Base-by-base conservation (phyloP, 2,797 vertebrate genomes). In the Sparus aurata region DNA sequence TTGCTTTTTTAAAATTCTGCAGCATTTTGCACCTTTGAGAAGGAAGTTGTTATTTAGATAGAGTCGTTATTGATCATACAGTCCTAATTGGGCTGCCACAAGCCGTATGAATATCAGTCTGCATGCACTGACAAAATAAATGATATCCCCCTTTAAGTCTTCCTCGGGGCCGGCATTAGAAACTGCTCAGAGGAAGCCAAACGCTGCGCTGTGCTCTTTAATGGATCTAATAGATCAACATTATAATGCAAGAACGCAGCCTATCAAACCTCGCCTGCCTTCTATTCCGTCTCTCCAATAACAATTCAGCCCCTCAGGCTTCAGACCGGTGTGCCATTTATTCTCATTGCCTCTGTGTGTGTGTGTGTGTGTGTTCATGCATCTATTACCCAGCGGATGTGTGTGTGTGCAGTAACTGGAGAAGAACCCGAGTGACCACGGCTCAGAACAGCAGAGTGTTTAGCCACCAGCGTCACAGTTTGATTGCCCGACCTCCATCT, bases 401-500 rank as follows among this genome's bases (percentile, higher is more conserved):
- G 57, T 84, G 58, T 72, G 55, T 67, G 1, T 46, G 54, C 65
- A 68, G 45, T 62, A 38, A 60, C 75, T 22, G 30, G 62, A 55
- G 57, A 73, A 22, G 65, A 46, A 41, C 6, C 71, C 20, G 4
- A 77, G 67, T 63, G 58, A 53, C 43, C 59, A 23, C 22, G 34
- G 2, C 41, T 69, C 46, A 69, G 60, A 69, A 27, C 74, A 41
- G 61, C 72, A 71, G 16, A 59, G 73, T 55, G 52, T 71, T 67
- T 64, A 30, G 46, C 69, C 62, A 68, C 30, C 64, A 74, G 72
- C 4, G 2, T 22, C 43, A 57, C 27, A 47, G 30, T 67, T 81
- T 69, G 84, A 85, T 80, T 72, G 65, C 27, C 52, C 83, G 80
- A 87, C 77, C 77, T 82, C 58, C 53, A 65, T 57, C 27, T 4